These are phyloP conservation scores for Capromys pilorides DNA, from an alignment of 2,797 vertebrate species.

Conservation along the genomic window DNA sequence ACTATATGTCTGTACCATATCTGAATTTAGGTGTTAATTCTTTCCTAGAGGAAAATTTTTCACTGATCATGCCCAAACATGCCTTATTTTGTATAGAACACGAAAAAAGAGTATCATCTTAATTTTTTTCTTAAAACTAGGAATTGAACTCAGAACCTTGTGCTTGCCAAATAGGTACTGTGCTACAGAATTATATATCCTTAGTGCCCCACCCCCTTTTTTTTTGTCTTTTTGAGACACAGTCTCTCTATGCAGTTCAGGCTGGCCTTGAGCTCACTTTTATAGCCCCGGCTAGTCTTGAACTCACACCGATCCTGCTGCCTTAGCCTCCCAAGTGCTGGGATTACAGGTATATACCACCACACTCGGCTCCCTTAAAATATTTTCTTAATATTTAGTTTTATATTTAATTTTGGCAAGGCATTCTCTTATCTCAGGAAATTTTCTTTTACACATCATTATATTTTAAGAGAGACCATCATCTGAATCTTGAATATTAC, in stretches of 20 bases:
- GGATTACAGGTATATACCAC: no score
- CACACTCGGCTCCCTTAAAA: not conserved
- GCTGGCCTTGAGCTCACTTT: no score
- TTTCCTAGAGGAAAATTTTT: not conserved
- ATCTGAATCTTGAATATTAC: slow-evolving; percentile 12
- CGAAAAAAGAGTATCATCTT: not conserved
- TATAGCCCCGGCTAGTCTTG: no score
- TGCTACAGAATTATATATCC: no score
- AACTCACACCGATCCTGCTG: no score
- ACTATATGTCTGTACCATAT: not conserved
- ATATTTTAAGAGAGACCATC: not conserved
- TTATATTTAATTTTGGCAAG: slow-evolving; percentile 43
- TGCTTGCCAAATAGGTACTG: no score
- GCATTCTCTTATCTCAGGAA: not conserved
- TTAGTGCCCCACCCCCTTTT: no score
- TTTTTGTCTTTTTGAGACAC: no score
- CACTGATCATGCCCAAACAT: not conserved
- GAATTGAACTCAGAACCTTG: no score
- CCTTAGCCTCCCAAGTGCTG: no score
- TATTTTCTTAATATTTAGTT: slow-evolving; percentile 12
- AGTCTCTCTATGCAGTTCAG: no score
- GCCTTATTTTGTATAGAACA: not conserved
- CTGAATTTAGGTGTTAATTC: not conserved
- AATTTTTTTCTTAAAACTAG: not conserved
- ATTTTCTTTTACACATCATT: not conserved